These are phyloP conservation scores for Trichechus manatus DNA, from an alignment of 2,113 vertebrate species.

Conservation along the genomic window DNA sequence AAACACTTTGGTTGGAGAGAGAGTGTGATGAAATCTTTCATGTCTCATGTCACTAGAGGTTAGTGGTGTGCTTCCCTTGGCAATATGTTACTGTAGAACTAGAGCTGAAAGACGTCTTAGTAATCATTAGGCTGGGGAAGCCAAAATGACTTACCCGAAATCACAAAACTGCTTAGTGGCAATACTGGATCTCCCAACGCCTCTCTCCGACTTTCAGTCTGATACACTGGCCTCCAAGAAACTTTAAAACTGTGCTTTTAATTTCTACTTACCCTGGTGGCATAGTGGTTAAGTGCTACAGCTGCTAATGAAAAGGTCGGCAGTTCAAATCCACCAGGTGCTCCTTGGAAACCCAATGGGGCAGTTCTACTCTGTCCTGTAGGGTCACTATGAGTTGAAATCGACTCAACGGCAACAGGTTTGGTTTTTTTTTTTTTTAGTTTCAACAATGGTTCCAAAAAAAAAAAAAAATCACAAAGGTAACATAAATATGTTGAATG, in stretches of 20 bases:
- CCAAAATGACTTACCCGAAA: not conserved
- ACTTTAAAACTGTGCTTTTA: not conserved
- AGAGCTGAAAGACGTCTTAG: not conserved
- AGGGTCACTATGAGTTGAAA: no score
- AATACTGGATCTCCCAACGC: not conserved
- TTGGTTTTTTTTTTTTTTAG: no score
- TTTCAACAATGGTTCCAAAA: not conserved
- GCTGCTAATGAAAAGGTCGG: no score
- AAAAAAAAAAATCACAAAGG: no score
- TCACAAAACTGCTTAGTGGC: not conserved
- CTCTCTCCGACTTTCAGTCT: not conserved
- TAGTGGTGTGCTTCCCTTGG: not conserved
- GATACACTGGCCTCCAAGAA: not conserved
- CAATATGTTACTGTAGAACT: not conserved
- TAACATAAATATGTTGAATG: not conserved
- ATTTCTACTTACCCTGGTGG: no score
- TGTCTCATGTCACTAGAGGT: not conserved
- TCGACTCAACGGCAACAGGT: no score
- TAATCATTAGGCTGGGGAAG: not conserved
- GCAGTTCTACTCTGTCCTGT: no score
- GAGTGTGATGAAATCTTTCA: not conserved
- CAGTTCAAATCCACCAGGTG: no score
- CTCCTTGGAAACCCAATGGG: no score
- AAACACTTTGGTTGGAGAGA: not conserved
- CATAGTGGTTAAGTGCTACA: no score